A percentile compares a stretch with the other conserved stretches of the same genome.
phyloP scores from a whole-genome alignment of 2,888 invertebrate genomes.

The Diogma glabrata region DNA sequence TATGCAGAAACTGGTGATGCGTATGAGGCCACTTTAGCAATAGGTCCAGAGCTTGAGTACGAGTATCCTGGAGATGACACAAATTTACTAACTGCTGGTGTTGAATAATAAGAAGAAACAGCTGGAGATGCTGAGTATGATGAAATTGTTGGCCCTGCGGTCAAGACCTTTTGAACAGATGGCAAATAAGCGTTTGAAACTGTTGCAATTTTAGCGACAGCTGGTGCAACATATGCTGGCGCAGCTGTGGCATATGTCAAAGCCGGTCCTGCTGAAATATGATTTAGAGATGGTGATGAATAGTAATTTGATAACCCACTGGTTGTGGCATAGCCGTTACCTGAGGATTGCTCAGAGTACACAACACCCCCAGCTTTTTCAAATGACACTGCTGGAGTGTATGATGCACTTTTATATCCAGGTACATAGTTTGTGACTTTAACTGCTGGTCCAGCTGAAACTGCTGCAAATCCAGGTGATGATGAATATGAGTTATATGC shows the following conservation, averaged over 20 bases:
- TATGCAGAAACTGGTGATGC: too few relatives aligned
- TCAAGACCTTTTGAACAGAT: slow-evolving; percentile 29
- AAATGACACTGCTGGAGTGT: slow-evolving; percentile 31
- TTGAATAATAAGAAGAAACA: slow-evolving; percentile 13
- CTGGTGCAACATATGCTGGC: slow-evolving; percentile 19
- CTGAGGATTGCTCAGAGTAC: slow-evolving; percentile 34
- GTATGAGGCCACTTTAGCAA: slow-evolving; percentile 20
- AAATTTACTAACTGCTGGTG: slow-evolving; percentile 28
- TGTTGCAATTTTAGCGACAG: slow-evolving; percentile 22
- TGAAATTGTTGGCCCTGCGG: slow-evolving; percentile 33
- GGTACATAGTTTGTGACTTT: slow-evolving; percentile 21
- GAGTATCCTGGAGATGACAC: slow-evolving; percentile 25
- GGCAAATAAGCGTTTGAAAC: slow-evolving; percentile 26
- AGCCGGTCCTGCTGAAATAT: slow-evolving; percentile 22
- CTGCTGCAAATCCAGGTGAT: slow-evolving; percentile 26
- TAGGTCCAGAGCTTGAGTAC: slow-evolving; percentile 16
- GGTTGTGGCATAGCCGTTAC: slow-evolving; percentile 44
- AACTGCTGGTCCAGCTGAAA: slow-evolving; percentile 28
- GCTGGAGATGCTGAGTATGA: slow-evolving; percentile 27
- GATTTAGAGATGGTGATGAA: slow-evolving; percentile 23
- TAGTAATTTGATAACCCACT: slow-evolving; percentile 39
- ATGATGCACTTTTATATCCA: slow-evolving; percentile 15
- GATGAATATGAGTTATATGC: slow-evolving; percentile 28
- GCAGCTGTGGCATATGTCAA: slow-evolving; percentile 16
- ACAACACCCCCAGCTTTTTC: slow-evolving; percentile 27